Evolutionary conservation across 2,888 invertebrate genomes (phyloP), one percentile per base, ranked within the genome.

Genomic region (Harpagoxenus sublaevis): DNA sequence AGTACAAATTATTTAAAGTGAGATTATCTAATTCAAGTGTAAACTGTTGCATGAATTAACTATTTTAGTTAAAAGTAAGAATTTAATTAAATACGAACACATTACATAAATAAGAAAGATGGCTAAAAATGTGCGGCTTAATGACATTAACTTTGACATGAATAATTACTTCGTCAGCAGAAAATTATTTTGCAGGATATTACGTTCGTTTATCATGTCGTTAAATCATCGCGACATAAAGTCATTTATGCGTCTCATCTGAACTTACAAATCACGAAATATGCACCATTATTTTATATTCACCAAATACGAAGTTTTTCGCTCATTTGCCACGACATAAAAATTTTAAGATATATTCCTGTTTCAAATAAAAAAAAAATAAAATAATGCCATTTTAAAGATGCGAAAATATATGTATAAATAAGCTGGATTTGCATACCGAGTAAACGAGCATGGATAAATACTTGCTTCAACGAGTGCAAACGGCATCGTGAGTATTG

Each of bases 211-310:
- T 70, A 68, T 78, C 9, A 70, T 28, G 12, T 42, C 15, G 15
- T 18, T 78, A 55, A 55, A 55, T 70, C 31, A 55, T 71, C 5
- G 1, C 0, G 9, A 45, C n/a, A 55, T 55, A n/a, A 78, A 31
- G 15, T 71, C 31, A 55, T 23, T 23, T 23, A 23, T 23, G 23
- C n/a, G n/a, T 31, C n/a, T 78, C n/a, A 55, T 78, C 8, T 55
- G 5, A 78, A 71, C 31, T 71, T 57, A 71, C 31, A 57, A 78
- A 78, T 55, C 45, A 70, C 42, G 39, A 53, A 23, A 78, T 53
- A 53, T n/a, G 18, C 4, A 35, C 9, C 9, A 8, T 35, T 35
- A 35, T 35, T 35, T 35, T 0, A 35, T 35, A 35, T 35, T 4
- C 4, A 35, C 35, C 35, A 35, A 62, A 42, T 15, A 53, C 53